These are phyloP conservation scores for Halcyon badia DNA, from an alignment of 2,797 vertebrate genomes.

Conservation along the genomic window DNA sequence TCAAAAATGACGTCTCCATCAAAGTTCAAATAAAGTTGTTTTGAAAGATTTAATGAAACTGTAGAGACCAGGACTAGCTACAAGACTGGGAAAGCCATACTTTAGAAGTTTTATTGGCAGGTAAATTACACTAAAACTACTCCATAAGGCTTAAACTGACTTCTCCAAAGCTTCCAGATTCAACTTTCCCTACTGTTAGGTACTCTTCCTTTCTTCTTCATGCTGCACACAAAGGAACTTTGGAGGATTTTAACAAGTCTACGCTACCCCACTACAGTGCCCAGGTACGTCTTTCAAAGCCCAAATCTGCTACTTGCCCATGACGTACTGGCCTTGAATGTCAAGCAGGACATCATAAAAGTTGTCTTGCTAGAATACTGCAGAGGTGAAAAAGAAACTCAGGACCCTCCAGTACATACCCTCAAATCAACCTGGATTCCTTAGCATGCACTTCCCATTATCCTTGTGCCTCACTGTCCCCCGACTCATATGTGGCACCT, in stretches of 20 bases:
- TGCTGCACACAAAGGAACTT: neutral
- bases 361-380: neutral
- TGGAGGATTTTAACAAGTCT: neutral
- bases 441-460: neutral
- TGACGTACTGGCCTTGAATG: neutral
- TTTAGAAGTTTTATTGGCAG: neutral
- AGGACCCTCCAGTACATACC: neutral
- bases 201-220: neutral
- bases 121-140: neutral
- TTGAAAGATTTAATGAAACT: neutral
- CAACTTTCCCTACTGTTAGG: neutral
- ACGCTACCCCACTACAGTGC: neutral
- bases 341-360: neutral
- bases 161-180: neutral
- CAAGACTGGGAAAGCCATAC: neutral
- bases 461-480: neutral
- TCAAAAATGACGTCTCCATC: neutral
- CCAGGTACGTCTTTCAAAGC: neutral
- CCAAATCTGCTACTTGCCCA: neutral
- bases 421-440: neutral
- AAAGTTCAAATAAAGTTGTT: neutral
- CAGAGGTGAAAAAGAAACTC: neutral
- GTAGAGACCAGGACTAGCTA: neutral
- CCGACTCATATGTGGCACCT: rapidly evolving
- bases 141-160: neutral